A percentile compares a stretch with the other conserved stretches of the same genome.
These are phyloP conservation scores for Eucidaris tribuloides DNA, from an alignment of 35 echinoderm and acorn worm species.

Conservation along the genomic window DNA sequence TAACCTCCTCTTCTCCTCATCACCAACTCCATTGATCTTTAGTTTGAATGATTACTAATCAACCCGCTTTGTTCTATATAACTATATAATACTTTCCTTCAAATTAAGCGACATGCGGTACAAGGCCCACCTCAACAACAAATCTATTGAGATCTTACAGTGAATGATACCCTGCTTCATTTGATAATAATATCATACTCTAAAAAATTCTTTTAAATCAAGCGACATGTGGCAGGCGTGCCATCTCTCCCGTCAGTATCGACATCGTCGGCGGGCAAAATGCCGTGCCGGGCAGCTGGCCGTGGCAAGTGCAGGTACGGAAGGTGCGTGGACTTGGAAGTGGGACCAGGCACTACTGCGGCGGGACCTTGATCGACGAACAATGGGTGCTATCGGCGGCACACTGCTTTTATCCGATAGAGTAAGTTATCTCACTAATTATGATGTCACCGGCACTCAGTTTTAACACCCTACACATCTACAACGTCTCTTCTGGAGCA, in stretches of 20 bases:
- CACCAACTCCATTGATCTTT: too few relatives aligned
- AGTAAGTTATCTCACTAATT: neutral
- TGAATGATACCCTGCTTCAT: too few relatives aligned
- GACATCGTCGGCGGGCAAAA: conserved; percentile 71
- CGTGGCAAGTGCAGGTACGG: conserved; percentile 71
- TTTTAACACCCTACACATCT: neutral
- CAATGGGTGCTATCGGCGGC: conserved; percentile 80
- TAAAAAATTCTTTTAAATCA: too few relatives aligned
- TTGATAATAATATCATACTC: too few relatives aligned
- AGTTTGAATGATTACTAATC: too few relatives aligned
- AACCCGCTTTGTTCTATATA: too few relatives aligned
- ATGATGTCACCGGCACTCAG: neutral
- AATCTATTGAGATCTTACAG: too few relatives aligned
- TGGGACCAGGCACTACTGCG: conserved; percentile 69
- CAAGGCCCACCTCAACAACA: too few relatives aligned
- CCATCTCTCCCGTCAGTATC: neutral
- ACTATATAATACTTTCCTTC: too few relatives aligned
- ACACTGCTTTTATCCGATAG: conserved; percentile 72
- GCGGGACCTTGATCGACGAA: conserved; percentile 69
- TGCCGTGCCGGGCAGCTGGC: conserved; percentile 67
- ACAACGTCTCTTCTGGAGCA: neutral
- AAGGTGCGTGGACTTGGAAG: conserved; percentile 17
- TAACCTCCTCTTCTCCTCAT: too few relatives aligned
- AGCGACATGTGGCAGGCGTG: conserved; percentile 60
- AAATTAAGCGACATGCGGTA: too few relatives aligned